phyloP scores from a whole-genome alignment of 2,888 invertebrate species.

The Drosophila flavopinicola region DNA sequence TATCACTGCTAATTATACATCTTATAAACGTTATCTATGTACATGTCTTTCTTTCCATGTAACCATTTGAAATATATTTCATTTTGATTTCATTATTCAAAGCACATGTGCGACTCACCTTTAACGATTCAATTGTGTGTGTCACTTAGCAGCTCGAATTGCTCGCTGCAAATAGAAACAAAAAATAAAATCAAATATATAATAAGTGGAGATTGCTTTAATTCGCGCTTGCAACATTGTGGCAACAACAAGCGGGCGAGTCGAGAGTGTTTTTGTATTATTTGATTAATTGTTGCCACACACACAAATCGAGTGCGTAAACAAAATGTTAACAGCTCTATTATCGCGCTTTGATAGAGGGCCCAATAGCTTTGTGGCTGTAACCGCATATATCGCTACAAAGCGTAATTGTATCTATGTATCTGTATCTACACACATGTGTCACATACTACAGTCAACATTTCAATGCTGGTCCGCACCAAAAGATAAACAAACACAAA shows the following conservation, averaged over 20 bases:
- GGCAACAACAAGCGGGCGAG: conserved; percentile 5
- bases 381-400: not conserved
- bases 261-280: conserved; percentile 18
- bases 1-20: too few relatives aligned
- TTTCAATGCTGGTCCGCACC: conserved; percentile 36
- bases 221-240: not conserved
- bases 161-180: conserved; percentile 29
- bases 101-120: not conserved
- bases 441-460: conserved; percentile 30
- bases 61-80: too few relatives aligned
- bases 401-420: conserved; percentile 1
- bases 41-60: too few relatives aligned
- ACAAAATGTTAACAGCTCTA: conserved; percentile 56
- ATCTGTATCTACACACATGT: conserved; percentile 1
- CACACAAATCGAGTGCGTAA: conserved; percentile 43
- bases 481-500: conserved; percentile 36
- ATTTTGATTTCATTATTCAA: too few relatives aligned
- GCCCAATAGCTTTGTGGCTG: conserved; percentile 14
- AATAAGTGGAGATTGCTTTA: not conserved
- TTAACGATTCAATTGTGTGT: not conserved
- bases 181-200: not conserved
- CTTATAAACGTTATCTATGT: too few relatives aligned
- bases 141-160: conserved; percentile 7
- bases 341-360: conserved; percentile 46
- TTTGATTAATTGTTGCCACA: conserved; percentile 60